Evolutionary conservation across 2,113 vertebrate species (phyloP), one percentile per base, ranked within the genome.

Genomic region (Engystomops pustulosus): DNA sequence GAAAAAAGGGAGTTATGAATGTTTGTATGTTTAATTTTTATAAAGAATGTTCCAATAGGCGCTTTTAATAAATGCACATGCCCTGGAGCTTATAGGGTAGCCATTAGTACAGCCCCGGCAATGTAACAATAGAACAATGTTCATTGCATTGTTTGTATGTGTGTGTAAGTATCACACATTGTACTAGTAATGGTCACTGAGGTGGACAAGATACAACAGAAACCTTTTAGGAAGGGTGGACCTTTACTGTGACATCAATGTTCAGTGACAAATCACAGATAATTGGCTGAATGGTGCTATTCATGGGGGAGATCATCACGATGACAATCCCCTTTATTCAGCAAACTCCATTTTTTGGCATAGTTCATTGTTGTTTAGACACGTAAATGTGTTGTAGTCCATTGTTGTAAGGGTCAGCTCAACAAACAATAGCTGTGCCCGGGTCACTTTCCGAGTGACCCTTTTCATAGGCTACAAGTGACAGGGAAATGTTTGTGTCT

Each of bases 281-380:
- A 47, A 47, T 74, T 49, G 70, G n/a, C 27, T 74, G 41, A 47
- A 47, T 72, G 41, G 69, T 17, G 70, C 15, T 14, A 45, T 72
- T 47, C 70, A 72, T 45, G 25, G 4, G n/a, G 69, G 41, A 49
- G 44, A 70, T 70, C 68, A 41, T 70, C 34, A 41, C 8, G 34
- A 18, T 45, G 44, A 74, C 70, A 74, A 74, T 74, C 4, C 44
- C 70, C 44, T 49, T 74, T 8, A 72, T 47, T 45, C 41, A 30
- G 23, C 23, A 41, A 17, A 47, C 23, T 30, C 44, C 44, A 72
- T 72, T 47, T 27, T 44, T 25, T 23, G 69, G 41, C 20, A 20
- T 45, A 27, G 38, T 27, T 47, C 69, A 25, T 72, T 47, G 69
- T 71, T 71, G 38, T 45, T 18, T 15, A 44, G 70, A 74, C 70